Evolutionary conservation across 2,113 vertebrate species (phyloP).

Genomic region (Nansenia antarctica): DNA sequence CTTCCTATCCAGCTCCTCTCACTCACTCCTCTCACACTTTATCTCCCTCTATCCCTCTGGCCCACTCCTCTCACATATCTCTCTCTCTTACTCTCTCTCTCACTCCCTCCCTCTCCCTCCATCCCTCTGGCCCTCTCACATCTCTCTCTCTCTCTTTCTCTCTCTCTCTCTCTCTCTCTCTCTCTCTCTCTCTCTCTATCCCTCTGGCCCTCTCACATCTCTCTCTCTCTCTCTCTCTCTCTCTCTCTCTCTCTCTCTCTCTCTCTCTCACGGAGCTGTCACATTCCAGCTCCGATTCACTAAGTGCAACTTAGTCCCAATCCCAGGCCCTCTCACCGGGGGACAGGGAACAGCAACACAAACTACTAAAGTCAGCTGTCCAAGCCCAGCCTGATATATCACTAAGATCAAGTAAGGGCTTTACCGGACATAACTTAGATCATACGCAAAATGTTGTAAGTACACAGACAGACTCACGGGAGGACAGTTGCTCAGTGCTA

Average conservation of each 20-base stretch:
- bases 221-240: not conserved
- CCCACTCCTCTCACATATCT: not conserved
- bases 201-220: not conserved
- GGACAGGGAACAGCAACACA: not conserved
- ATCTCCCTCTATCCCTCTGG: not conserved
- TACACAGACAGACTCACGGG: not conserved
- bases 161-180: not conserved
- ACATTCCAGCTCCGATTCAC: conserved; percentile 6
- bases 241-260: not conserved
- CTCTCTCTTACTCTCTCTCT: conserved; percentile 2
- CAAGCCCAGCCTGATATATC: not conserved
- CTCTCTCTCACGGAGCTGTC: conserved; percentile 2
- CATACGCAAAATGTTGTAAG: not conserved
- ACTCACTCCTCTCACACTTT: not conserved
- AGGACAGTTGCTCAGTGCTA: conserved; percentile 35
- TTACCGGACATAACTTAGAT: not conserved
- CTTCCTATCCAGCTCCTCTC: not conserved
- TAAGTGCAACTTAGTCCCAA: not conserved
- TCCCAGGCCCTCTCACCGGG: not conserved
- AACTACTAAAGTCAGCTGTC: conserved; percentile 9
- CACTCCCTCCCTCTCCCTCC: not conserved
- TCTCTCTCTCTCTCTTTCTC: not conserved
- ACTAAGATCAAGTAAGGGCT: not conserved
- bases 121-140: not conserved
- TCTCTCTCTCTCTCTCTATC: not conserved